These are phyloP conservation scores for Oplegnathus fasciatus DNA, from an alignment of 2,113 vertebrate genomes.

Conservation along the genomic window DNA sequence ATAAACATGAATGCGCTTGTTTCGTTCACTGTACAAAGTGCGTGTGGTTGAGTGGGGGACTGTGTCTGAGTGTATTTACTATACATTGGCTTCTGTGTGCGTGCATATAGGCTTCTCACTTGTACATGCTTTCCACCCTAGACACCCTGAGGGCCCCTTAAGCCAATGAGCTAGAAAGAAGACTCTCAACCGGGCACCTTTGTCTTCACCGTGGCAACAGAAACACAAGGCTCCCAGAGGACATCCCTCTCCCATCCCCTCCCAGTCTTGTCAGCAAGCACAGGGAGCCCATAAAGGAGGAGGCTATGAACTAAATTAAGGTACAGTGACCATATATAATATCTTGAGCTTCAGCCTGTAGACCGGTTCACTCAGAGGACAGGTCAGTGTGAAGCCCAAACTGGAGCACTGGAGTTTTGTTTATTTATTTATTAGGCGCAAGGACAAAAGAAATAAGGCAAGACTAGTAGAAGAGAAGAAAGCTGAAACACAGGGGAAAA, in stretches of 20 bases:
- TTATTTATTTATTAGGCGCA: not conserved
- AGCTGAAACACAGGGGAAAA: not conserved
- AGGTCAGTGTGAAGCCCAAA: constrained; percentile 30
- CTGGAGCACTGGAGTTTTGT: not conserved
- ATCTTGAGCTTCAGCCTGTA: constrained; percentile 13
- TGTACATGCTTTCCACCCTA: constrained; percentile 6
- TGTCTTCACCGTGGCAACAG: constrained; percentile 42
- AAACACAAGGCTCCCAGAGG: constrained; percentile 29
- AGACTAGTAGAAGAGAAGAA: not conserved
- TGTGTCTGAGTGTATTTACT: constrained; percentile 2
- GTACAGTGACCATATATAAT: constrained; percentile 27
- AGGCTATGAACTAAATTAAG: constrained; percentile 47
- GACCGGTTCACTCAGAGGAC: constrained; percentile 36
- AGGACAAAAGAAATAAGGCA: not conserved
- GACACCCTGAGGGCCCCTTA: constrained; percentile 41
- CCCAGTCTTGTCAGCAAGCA: constrained; percentile 24
- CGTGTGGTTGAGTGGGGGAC: constrained; percentile 13
- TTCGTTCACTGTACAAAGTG: constrained; percentile 22
- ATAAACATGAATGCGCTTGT: constrained; percentile 39
- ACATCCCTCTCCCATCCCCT: constrained; percentile 20
- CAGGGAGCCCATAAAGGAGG: constrained; percentile 45
- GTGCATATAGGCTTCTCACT: constrained; percentile 25
- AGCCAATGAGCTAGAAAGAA: constrained; percentile 55
- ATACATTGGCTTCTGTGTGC: not conserved
- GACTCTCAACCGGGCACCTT: constrained; percentile 31